These are phyloP conservation scores for Pecten maximus DNA, from an alignment of 2,888 invertebrate genomes.

Conservation along the genomic window DNA sequence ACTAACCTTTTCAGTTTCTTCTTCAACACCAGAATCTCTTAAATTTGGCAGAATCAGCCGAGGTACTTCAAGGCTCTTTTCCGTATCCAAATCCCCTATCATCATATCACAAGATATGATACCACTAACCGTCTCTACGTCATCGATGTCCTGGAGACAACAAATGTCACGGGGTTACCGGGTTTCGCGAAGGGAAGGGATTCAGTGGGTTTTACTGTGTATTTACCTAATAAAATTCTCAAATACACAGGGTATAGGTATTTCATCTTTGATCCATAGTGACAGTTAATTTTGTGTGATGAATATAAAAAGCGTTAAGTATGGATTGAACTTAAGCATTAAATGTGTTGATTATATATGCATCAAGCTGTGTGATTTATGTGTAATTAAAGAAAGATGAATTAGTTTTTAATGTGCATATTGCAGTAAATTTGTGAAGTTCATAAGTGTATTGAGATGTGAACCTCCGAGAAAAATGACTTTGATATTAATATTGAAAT, in stretches of 20 bases:
- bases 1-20: conserved; percentile 60
- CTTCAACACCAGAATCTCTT: conserved; percentile 53
- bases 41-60: conserved; percentile 61
- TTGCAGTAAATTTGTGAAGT: background rate
- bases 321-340: background rate
- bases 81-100: conserved; percentile 59
- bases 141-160: conserved; percentile 59
- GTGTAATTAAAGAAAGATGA: background rate
- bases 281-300: background rate
- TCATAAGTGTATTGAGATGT: background rate
- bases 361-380: background rate
- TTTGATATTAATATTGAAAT: background rate
- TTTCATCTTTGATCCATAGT: background rate
- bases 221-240: conserved; percentile 8
- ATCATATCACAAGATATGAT: conserved; percentile 62
- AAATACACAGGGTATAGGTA: background rate
- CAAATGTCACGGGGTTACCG: conserved; percentile 41
- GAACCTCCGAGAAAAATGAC: background rate
- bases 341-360: background rate
- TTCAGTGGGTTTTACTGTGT: conserved; percentile 13
- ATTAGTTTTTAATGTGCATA: background rate
- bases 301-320: background rate
- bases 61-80: conserved; percentile 55
- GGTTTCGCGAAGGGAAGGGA: conserved; percentile 38
- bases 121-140: conserved; percentile 61